phyloP scores from a whole-genome alignment of 1,140 invertebrate species.

The Pseudomyrmex sp. region DNA sequence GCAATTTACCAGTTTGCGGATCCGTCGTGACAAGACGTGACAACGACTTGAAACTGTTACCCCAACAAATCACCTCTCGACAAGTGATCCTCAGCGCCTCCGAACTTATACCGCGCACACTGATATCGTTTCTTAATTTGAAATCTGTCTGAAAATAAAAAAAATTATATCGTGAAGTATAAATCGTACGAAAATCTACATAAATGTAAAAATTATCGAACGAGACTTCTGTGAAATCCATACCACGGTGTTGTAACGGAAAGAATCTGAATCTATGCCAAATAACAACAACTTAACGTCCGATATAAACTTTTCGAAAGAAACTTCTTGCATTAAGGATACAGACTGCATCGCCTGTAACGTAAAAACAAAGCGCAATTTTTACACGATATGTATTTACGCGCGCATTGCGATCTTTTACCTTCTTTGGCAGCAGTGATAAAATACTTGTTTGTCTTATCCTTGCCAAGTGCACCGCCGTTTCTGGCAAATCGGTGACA shows the following conservation, averaged over 20 bases:
- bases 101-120: slow-evolving; percentile 73
- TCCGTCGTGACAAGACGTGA: slow-evolving; percentile 70
- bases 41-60: slow-evolving; percentile 80
- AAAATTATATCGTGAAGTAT: not conserved
- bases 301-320: slow-evolving; percentile 77
- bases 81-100: slow-evolving; percentile 75
- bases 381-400: slow-evolving; percentile 25
- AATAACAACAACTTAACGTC: slow-evolving; percentile 82
- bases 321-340: slow-evolving; percentile 72
- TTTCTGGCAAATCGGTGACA: slow-evolving; percentile 74
- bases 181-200: not conserved
- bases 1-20: slow-evolving; percentile 69
- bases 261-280: slow-evolving; percentile 85
- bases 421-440: slow-evolving; percentile 66
- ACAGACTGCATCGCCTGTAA: slow-evolving; percentile 61
- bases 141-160: slow-evolving; percentile 75
- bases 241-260: slow-evolving; percentile 76
- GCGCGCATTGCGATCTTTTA: slow-evolving; percentile 19
- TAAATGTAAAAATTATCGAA: slow-evolving; percentile 4
- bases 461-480: slow-evolving; percentile 77
- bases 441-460: slow-evolving; percentile 70
- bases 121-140: slow-evolving; percentile 73
- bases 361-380: slow-evolving; percentile 30
- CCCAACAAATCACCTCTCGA: slow-evolving; percentile 78
- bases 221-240: not conserved